phyloP scores from a whole-genome alignment of 2,113 vertebrate species.

The Scopus umbretta region DNA sequence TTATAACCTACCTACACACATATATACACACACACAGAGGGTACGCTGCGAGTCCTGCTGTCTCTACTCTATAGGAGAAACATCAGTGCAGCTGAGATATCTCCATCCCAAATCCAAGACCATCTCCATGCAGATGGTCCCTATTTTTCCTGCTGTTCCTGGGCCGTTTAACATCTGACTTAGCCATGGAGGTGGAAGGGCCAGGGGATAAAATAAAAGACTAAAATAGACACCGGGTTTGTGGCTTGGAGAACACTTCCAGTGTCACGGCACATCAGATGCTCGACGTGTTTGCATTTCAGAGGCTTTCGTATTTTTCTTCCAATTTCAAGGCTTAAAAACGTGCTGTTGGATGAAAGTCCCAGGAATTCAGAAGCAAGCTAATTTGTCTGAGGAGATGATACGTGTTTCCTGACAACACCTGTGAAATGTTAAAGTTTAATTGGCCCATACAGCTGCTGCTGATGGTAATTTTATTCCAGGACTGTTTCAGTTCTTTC shows the following conservation, averaged over 20 bases:
- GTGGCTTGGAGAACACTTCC: background rate
- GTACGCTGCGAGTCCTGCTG: background rate
- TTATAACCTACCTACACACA: background rate
- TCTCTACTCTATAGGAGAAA: background rate
- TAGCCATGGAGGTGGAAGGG: background rate
- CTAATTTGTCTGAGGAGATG: background rate
- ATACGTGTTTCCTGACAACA: background rate
- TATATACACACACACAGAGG: too few relatives aligned
- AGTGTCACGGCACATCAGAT: background rate
- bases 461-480: background rate
- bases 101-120: background rate
- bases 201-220: background rate
- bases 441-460: conserved; percentile 19
- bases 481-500: background rate
- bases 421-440: conserved; percentile 7
- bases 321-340: conserved; percentile 1
- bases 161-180: background rate
- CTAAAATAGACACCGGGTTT: background rate
- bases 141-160: background rate
- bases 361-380: background rate
- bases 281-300: background rate
- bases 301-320: background rate
- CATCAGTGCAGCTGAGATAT: background rate
- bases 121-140: background rate
- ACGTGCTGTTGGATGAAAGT: background rate